Evolutionary conservation across 2,888 invertebrate species (phyloP).

Genomic region (Corythucha ciliata): DNA sequence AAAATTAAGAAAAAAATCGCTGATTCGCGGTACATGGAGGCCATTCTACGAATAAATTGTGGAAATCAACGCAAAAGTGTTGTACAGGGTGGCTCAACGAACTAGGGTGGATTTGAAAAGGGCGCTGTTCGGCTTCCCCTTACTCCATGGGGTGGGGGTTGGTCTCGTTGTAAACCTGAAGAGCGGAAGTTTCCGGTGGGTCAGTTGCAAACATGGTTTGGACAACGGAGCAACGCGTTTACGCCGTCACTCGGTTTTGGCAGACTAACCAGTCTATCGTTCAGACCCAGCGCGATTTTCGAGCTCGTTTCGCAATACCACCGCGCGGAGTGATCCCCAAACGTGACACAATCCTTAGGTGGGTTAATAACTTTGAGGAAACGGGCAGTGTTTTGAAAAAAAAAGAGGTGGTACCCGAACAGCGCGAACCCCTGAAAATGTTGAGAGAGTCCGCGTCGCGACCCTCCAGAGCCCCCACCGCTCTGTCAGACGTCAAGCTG

Average conservation of each 20-base stretch:
- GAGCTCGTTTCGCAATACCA: neutral
- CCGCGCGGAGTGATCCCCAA: conserved; percentile 9
- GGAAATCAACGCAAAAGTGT: no score
- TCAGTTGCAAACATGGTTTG: conserved; percentile 8
- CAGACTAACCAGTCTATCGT: neutral
- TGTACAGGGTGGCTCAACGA: no score
- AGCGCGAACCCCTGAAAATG: neutral
- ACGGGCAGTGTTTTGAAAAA: conserved; percentile 6
- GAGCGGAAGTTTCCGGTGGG: no score
- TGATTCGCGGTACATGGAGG: no score
- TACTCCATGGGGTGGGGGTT: no score
- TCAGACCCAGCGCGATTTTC: neutral
- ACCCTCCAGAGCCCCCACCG: conserved; percentile 14
- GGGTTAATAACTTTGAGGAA: neutral
- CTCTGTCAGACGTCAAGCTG: conserved; percentile 13
- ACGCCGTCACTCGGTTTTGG: conserved; percentile 2
- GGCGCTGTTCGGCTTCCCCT: no score
- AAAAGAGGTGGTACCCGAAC: conserved; percentile 2
- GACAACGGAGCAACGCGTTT: conserved; percentile 2
- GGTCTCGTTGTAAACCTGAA: no score
- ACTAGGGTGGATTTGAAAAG: no score
- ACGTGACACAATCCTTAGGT: neutral
- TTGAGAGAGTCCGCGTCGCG: conserved; percentile 2
- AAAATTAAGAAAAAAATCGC: no score
- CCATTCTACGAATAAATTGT: no score